Evolutionary conservation across 2,888 invertebrate species (phyloP).

Genomic region (Clusia tigrina): DNA sequence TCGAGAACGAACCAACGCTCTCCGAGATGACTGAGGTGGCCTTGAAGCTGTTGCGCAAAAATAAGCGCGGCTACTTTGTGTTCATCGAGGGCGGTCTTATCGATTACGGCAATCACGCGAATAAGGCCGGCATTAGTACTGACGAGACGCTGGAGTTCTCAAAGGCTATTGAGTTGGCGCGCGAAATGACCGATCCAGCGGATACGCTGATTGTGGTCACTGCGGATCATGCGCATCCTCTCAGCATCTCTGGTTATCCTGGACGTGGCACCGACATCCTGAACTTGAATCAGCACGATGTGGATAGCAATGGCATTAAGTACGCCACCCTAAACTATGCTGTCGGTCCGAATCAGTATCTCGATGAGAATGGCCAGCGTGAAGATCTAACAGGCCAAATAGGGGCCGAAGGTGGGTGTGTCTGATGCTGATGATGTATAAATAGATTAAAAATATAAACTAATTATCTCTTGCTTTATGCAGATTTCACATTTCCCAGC

Average conservation of each 20-base stretch:
- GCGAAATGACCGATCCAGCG: constrained; percentile 67
- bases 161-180: constrained; percentile 72
- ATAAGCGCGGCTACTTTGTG: neutral
- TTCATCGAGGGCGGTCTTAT: constrained; percentile 32
- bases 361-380: constrained; percentile 38
- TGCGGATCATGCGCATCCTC: constrained; percentile 79
- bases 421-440: no score
- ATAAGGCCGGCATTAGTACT: constrained; percentile 43
- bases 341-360: constrained; percentile 68
- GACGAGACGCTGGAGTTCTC: constrained; percentile 71
- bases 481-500: constrained; percentile 42
- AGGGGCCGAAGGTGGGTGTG: neutral
- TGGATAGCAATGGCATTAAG: constrained; percentile 63
- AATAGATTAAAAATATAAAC: neutral
- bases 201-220: constrained; percentile 83
- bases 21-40: constrained; percentile 80
- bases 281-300: constrained; percentile 59
- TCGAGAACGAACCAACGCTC: constrained; percentile 68
- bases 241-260: constrained; percentile 75
- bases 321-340: constrained; percentile 76
- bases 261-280: constrained; percentile 45
- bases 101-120: constrained; percentile 46
- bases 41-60: constrained; percentile 70
- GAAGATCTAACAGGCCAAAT: constrained; percentile 36
- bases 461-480: neutral